A percentile compares a stretch with the other conserved stretches of the same genome.
phyloP scores from a whole-genome alignment of 2,113 vertebrate species.

The Sander vitreus region DNA sequence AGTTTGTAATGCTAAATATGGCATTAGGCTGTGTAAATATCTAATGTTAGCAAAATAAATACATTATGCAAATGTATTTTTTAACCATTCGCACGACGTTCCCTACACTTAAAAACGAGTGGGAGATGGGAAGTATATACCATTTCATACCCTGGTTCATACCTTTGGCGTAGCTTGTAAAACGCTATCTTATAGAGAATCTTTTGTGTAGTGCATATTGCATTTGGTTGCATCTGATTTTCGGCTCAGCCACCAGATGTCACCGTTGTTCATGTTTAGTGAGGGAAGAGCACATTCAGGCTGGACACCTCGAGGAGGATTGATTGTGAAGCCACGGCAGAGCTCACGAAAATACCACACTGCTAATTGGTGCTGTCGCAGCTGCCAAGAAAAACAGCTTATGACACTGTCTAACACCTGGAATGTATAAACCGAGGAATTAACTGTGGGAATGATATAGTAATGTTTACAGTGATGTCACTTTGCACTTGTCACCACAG shows the following conservation, averaged over 20 bases:
- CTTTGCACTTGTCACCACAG: neutral
- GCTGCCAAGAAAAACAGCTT: slow-evolving; percentile 38
- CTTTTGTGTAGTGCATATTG: no score
- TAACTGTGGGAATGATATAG: neutral
- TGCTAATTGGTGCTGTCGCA: slow-evolving; percentile 9
- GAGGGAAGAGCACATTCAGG: neutral
- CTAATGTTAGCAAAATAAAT: no score
- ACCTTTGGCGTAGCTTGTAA: no score
- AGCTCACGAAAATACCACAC: slow-evolving; percentile 25
- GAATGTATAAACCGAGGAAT: slow-evolving; percentile 22
- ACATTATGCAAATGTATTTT: no score
- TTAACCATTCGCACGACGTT: no score
- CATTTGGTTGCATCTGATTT: no score
- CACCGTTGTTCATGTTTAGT: slow-evolving; percentile 48
- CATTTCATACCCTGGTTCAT: no score
- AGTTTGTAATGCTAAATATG: no score
- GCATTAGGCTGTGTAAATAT: no score
- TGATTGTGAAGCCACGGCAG: slow-evolving; percentile 17
- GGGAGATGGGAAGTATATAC: no score
- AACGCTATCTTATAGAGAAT: no score
- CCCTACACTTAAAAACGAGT: no score
- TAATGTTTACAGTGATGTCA: slow-evolving; percentile 21
- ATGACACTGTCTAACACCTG: slow-evolving; percentile 45
- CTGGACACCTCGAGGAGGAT: slow-evolving; percentile 50
- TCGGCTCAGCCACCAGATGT: slow-evolving; percentile 54